Evolutionary conservation across 2,888 invertebrate genomes (phyloP), one percentile per base, ranked within the genome.

Genomic region (Leucophora obtusa): DNA sequence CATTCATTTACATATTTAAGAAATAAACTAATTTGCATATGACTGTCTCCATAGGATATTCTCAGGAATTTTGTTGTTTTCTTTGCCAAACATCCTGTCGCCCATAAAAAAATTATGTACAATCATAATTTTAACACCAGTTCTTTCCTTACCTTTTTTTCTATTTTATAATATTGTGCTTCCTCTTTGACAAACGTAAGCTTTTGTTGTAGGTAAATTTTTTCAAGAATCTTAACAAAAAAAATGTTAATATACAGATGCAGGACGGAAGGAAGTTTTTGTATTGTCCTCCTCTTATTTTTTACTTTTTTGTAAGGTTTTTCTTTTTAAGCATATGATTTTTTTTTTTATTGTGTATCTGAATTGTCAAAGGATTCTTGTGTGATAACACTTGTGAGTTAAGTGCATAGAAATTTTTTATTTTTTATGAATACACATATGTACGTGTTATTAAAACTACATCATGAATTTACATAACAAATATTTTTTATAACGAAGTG

Each of bases 11-110:
- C 56, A 43, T 63, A 38, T 43, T n/a, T 11, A 74, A 70, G 54
- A 54, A 69, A 79, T 1, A 21, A 59, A 70, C 69, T 74, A 59
- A 81, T 81, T 81, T 81, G 62, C 81, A 81, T 81, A 81, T 77
- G 77, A 81, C 62, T 81, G 73, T 11, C 77, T 43, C 81, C 15
- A 21, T 77, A 68, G 81, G 81, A 77, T 66, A 81, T 54, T 60
- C 65, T 68, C 14, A 69, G 28, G 18, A 15, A 51, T 59, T 15
- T 60, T 43, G n/a, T 62, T 9, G 6, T 38, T 54, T 54, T 65
- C 53, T 60, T 47, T 33, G 33, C n/a, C 15, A 43, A 68, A 59
- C 51, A 77, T 77, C 69, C 70, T 74, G 77, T 70, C 73, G 65
- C 58, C 65, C 60, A 43, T 77, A 60, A 63, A 18, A 68, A 63